Conservation (phyloP, 2,888 invertebrate species). For the Oxystoma pomonae region DNA sequence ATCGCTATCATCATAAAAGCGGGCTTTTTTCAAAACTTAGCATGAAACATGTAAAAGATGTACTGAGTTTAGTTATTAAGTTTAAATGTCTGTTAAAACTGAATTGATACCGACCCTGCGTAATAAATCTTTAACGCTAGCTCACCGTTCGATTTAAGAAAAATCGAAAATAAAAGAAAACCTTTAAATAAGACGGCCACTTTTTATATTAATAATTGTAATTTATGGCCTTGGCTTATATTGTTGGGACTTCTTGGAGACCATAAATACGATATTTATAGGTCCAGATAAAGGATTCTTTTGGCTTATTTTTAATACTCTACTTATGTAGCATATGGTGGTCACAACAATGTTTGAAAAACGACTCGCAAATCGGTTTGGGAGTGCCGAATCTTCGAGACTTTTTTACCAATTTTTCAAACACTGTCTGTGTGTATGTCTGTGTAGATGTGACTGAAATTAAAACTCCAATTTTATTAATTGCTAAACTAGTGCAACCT, state of each 20-base stretch:
- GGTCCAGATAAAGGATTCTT: slow-evolving; percentile 23
- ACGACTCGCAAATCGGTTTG: no score
- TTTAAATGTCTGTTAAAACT: no score
- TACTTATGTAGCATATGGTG: slow-evolving; percentile 18
- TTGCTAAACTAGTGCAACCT: no score
- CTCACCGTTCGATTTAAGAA: slow-evolving; percentile 23
- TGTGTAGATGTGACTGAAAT: no score
- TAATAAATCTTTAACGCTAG: slow-evolving; percentile 18
- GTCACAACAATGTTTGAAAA: slow-evolving; percentile 20
- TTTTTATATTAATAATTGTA: slow-evolving; percentile 27
- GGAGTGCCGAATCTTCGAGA: no score
- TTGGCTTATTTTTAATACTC: slow-evolving; percentile 23
- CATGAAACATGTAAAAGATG: no score
- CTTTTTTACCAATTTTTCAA: no score
- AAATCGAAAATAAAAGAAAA: slow-evolving; percentile 15
- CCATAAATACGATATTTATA: slow-evolving; percentile 26
- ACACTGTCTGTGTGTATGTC: no score
- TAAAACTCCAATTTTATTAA: no score
- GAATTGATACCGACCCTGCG: slow-evolving; percentile 21
- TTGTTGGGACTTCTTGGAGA: slow-evolving; percentile 21
- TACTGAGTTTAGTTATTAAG: no score
- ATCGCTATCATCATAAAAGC: no score
- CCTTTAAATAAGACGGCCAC: slow-evolving; percentile 14
- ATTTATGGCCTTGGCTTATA: slow-evolving; percentile 17
- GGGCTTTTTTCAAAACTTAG: no score